Conservation (phyloP, 2,888 invertebrate genomes). For the Cantharis nigra region DNA sequence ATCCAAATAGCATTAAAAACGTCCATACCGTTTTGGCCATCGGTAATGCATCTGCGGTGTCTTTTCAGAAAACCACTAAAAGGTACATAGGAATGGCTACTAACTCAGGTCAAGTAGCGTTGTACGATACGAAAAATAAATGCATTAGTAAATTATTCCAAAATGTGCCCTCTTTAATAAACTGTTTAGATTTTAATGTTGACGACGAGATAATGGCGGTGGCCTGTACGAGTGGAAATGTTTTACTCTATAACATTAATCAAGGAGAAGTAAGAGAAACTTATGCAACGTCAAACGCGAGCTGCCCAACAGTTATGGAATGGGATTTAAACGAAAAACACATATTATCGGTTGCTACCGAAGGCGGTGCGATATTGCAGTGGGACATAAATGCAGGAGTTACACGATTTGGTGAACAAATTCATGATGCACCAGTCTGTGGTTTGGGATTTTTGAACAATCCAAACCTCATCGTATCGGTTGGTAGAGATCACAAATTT, state of each 20-base stretch:
- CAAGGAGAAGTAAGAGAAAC: slow-evolving; percentile 21
- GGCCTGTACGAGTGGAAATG: slow-evolving; percentile 28
- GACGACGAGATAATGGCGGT: slow-evolving; percentile 42
- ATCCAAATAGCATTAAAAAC: slow-evolving; percentile 39
- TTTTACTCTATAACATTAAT: slow-evolving; percentile 33
- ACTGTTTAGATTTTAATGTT: slow-evolving; percentile 41
- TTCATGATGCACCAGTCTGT: slow-evolving; percentile 39
- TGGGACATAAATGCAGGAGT: slow-evolving; percentile 39
- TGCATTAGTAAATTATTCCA: slow-evolving; percentile 38
- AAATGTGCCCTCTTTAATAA: slow-evolving; percentile 36
- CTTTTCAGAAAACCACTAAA: slow-evolving; percentile 47
- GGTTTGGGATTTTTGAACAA: slow-evolving; percentile 40
- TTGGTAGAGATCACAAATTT: slow-evolving; percentile 46
- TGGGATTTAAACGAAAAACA: slow-evolving; percentile 41
- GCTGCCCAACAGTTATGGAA: slow-evolving; percentile 29
- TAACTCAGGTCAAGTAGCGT: slow-evolving; percentile 41
- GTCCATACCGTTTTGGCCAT: slow-evolving; percentile 46
- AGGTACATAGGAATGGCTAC: slow-evolving; percentile 46
- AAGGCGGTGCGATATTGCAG: slow-evolving; percentile 40
- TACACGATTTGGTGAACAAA: slow-evolving; percentile 34
- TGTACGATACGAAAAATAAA: slow-evolving; percentile 49
- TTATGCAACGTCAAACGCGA: slow-evolving; percentile 21
- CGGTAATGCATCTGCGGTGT: slow-evolving; percentile 38
- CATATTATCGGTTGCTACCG: slow-evolving; percentile 41
- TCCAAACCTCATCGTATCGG: slow-evolving; percentile 42